A percentile compares a stretch with the other conserved stretches of the same genome.
Conservation (phyloP, 2,888 invertebrate genomes). For the Pseudolycoriella hygida region DNA sequence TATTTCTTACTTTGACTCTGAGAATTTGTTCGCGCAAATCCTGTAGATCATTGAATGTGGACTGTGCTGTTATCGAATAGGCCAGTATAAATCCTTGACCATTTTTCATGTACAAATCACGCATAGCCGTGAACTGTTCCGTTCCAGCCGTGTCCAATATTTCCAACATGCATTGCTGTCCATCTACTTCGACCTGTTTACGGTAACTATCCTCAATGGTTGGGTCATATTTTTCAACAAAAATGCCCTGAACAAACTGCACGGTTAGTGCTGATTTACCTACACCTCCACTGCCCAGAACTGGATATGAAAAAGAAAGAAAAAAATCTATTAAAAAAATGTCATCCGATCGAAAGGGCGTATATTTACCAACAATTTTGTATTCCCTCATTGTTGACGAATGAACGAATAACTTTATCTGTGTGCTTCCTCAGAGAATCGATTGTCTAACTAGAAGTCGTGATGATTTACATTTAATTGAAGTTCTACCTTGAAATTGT, state of each 20-base stretch:
- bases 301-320: too few species aligned
- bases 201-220: constrained; percentile 99
- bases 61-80: constrained; percentile 99
- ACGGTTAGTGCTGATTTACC: constrained; percentile 64
- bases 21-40: constrained; percentile 98
- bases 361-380: too few species aligned
- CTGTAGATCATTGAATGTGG: constrained; percentile 98
- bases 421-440: too few species aligned
- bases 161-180: constrained; percentile 99
- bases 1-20: constrained; percentile 75
- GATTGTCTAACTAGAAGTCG: too few species aligned
- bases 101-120: constrained; percentile 99
- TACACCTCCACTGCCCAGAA: constrained; percentile 98
- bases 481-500: too few species aligned
- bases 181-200: constrained; percentile 99
- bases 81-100: constrained; percentile 99
- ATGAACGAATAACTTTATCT: too few species aligned
- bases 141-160: constrained; percentile 99
- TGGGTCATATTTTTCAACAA: constrained; percentile 99
- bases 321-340: too few species aligned
- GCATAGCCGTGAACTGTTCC: constrained; percentile 99
- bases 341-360: too few species aligned
- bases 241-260: constrained; percentile 49
- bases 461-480: too few species aligned
- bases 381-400: too few species aligned